phyloP scores from a whole-genome alignment of 1,140 invertebrate genomes.

The Drosophila littoralis region DNA sequence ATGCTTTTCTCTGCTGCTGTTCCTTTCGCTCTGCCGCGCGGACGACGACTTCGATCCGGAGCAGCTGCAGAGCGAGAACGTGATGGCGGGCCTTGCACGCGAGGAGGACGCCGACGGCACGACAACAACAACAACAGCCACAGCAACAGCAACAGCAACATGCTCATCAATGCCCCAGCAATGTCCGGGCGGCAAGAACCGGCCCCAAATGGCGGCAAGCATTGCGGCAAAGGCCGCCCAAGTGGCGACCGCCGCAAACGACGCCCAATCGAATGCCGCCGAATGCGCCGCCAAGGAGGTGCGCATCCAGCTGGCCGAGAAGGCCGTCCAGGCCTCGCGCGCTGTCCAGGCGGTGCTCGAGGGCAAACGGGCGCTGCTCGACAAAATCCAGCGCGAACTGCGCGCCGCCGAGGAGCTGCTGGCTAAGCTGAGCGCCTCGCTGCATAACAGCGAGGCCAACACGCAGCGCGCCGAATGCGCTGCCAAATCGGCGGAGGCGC shows the following conservation, averaged over 20 bases:
- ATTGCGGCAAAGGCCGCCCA: slow-evolving; percentile 88
- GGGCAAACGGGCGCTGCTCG: slow-evolving; percentile 86
- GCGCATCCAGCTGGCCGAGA: slow-evolving; percentile 88
- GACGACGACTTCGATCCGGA: too few relatives aligned
- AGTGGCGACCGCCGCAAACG: slow-evolving; percentile 87
- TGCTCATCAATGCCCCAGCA: too few relatives aligned
- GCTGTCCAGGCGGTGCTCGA: slow-evolving; percentile 87
- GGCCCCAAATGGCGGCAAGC: slow-evolving; percentile 78
- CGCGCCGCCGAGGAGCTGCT: slow-evolving; percentile 87
- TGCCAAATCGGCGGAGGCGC: slow-evolving; percentile 85
- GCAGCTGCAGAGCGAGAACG: too few relatives aligned
- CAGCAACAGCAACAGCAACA: neutral
- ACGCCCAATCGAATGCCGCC: slow-evolving; percentile 87
- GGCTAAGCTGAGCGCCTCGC: slow-evolving; percentile 86
- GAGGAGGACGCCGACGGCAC: too few relatives aligned
- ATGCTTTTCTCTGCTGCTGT: too few relatives aligned
- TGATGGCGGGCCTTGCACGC: too few relatives aligned
- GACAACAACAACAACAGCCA: neutral
- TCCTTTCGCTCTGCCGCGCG: too few relatives aligned
- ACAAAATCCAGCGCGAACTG: slow-evolving; percentile 86
- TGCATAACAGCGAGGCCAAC: slow-evolving; percentile 86
- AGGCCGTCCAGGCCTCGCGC: slow-evolving; percentile 87
- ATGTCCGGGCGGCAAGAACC: neutral
- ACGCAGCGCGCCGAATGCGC: slow-evolving; percentile 86
- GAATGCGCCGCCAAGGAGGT: slow-evolving; percentile 87